Evolutionary conservation across 2,888 invertebrate species (phyloP), one percentile per base, ranked within the genome.

Genomic region (Penaeus monodon): DNA sequence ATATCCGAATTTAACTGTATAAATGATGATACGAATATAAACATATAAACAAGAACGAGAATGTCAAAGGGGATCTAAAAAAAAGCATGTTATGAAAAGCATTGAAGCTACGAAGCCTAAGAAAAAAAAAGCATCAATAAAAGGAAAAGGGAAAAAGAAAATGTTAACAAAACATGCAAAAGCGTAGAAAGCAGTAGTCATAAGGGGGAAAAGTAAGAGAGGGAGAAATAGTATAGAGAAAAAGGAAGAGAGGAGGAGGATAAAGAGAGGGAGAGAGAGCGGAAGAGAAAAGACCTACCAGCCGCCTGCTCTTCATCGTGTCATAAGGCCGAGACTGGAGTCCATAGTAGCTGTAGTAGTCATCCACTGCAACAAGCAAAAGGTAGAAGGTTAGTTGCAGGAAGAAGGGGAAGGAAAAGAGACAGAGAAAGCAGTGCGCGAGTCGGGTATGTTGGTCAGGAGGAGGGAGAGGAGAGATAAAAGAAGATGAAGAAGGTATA

Each of bases 301-400:
- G 78, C 38, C 86, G 82, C 49, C 83, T 82, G 83, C 83, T 87
- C 86, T 87, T 87, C 83, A 87, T 73, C 38, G 86, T 44, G 73
- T 87, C 86, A 73, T 87, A 83, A 27, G 79, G 64, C 73, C 86
- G 33, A 24, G 86, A 29, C 65, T 29, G 86, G 24, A 87, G 70
- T 57, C 86, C 86, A 73, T 87, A 87, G 86, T 83, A 87, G 79
- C 29, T 65, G 83, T 80, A 88, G 85, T 88, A 88, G 57, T 88
- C 88, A 63, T 88, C 88, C 63, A 85, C 88, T 88, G 88, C 86
- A 88, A 88, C 81, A 88, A 83, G 85, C 88, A 82, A 88, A 85
- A 38, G 81, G 84, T 70, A 85, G 85, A 65, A 81, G 57, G 88
- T 81, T 85, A 81, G 85, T 88, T 29, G 86, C 86, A 83, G 82